Percentiles rank a stretch among this genome's conserved stretches.
These are phyloP conservation scores for Sicus ferrugineus DNA, from an alignment of 2,888 invertebrate genomes.

Conservation along the genomic window DNA sequence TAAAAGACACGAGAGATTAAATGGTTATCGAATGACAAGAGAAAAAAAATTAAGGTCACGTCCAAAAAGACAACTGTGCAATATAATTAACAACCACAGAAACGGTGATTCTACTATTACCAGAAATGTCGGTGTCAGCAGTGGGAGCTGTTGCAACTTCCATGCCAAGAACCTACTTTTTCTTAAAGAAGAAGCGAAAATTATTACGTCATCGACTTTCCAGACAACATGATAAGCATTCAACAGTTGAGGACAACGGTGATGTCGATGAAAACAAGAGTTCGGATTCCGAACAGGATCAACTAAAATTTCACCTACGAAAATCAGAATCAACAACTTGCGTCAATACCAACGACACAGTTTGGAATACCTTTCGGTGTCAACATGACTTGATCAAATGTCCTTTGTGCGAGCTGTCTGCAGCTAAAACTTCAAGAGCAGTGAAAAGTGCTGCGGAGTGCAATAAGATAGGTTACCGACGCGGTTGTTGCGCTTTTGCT, in stretches of 20 bases:
- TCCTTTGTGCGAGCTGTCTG: background rate
- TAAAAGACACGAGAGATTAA: background rate
- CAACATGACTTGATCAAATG: background rate
- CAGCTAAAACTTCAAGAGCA: background rate
- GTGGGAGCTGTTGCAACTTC: slow-evolving; percentile 14
- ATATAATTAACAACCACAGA: slow-evolving; percentile 14
- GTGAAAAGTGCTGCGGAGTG: background rate
- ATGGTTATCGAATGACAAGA: background rate
- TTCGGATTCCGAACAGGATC: too few relatives aligned
- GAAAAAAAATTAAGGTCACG: slow-evolving; percentile 16
- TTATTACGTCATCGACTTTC: background rate
- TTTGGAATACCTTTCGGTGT: background rate
- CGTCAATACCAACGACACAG: slow-evolving; percentile 28
- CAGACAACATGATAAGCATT: background rate
- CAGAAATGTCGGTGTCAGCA: background rate
- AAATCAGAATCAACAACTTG: slow-evolving; percentile 27
- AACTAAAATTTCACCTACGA: too few relatives aligned
- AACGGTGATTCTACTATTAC: slow-evolving; percentile 9
- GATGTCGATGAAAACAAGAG: background rate
- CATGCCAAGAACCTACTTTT: background rate
- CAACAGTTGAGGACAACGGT: background rate
- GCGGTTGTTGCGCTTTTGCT: background rate
- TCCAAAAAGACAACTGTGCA: slow-evolving; percentile 13
- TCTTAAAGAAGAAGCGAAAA: slow-evolving; percentile 15
- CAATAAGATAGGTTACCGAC: background rate